Percentiles rank a stretch among this genome's conserved stretches.
Evolutionary conservation across 2,888 invertebrate species (phyloP).

Genomic region (Plutella xylostella): DNA sequence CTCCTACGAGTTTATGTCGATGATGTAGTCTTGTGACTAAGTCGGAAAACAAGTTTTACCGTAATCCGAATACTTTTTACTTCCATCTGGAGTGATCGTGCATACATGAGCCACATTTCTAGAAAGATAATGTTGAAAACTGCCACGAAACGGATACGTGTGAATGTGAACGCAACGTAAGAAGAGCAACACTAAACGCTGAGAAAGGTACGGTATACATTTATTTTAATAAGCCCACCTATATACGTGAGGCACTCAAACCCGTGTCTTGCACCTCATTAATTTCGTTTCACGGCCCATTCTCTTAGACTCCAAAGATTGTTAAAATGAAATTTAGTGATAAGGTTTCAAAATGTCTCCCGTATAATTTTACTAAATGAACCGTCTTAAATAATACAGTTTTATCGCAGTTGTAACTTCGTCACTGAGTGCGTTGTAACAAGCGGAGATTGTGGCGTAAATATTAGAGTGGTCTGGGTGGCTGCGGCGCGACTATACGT

Average conservation of each 20-base stretch:
- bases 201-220: slow-evolving; percentile 21
- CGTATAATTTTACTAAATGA: slow-evolving; percentile 1
- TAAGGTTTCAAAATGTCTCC: slow-evolving; percentile 7
- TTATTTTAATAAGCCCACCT: slow-evolving; percentile 36
- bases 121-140: no score
- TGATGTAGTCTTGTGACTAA: no score
- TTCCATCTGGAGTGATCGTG: no score
- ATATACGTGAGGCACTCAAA: slow-evolving; percentile 18
- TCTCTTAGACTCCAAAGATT: slow-evolving; percentile 13
- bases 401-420: slow-evolving; percentile 4
- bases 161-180: not conserved
- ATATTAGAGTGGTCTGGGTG: slow-evolving; percentile 19
- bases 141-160: not conserved
- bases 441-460: slow-evolving; percentile 9
- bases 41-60: no score
- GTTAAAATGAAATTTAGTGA: slow-evolving; percentile 6
- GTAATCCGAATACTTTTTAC: no score
- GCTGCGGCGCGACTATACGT: slow-evolving; percentile 18
- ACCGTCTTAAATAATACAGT: no score
- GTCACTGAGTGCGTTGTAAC: slow-evolving; percentile 6
- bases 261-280: slow-evolving; percentile 26
- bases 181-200: not conserved
- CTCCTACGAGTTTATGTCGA: no score
- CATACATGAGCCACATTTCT: no score
- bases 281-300: slow-evolving; percentile 30